Evolutionary conservation across 2,888 invertebrate genomes (phyloP), one percentile per base, ranked within the genome.

Genomic region (Ptychoptera albimana): DNA sequence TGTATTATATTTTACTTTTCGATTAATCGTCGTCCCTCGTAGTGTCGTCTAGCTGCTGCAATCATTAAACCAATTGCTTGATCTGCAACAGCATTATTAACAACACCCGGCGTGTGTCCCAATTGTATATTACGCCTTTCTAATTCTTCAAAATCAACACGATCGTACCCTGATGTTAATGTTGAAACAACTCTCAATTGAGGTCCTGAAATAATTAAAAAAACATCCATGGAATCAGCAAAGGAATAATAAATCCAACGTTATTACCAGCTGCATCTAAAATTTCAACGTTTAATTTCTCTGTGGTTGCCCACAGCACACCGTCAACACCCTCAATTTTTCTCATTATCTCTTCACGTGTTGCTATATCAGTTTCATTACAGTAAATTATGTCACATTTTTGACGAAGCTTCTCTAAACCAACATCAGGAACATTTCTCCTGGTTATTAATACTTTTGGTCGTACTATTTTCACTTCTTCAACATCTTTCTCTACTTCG

Each of bases 131-230:
- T 74, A 29, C 76, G 69, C 46, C 66, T 68, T 57, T 73, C 74
- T 42, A 86, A 66, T 54, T 74, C 82, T 0, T 65, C 60, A 1
- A 79, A 50, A 54, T 87, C 82, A 35, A 88, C 71, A 51, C 88
- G 82, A 57, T 89, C 84, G 47, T 75, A 72, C 2, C 88, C 88
- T 1, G 84, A 85, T 1, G 86, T 82, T 76, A 82, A 79, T 0
- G 85, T 77, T 1, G 76, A 73, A 2, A 88, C 68, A 0, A 77
- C 76, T 65, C 79, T 80, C 45, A 88, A 60, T 40, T 70, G 67
- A 1, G 74, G 67, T 11, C 82, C 23, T 23, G 3, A 5, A 23
- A 23, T 23, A 3, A 23, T 5, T 23, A 23, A 23, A 23, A 23
- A 23, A 23, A 23, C 3, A 23, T 5, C 23, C 3, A 23, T 23